Percentiles rank a stretch among this genome's conserved stretches.
Evolutionary conservation across 2,797 vertebrate species (phyloP).

Genomic region (Enteromius radiatus): DNA sequence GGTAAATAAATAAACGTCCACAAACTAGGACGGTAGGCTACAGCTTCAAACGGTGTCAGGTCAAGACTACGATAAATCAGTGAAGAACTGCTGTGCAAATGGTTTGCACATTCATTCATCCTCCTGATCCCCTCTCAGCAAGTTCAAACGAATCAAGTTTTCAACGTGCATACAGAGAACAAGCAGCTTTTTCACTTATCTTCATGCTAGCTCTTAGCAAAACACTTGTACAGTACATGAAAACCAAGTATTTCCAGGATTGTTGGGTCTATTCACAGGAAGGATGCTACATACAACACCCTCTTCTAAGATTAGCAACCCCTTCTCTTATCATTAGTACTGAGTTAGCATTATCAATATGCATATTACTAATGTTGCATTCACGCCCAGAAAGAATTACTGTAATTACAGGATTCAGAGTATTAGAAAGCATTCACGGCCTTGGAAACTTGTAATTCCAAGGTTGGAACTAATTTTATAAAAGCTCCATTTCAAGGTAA

Average conservation of each 20-base stretch:
- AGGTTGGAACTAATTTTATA: neutral
- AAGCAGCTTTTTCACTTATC: constrained; percentile 45
- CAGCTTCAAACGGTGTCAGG: constrained; percentile 33
- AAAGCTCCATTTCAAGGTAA: neutral
- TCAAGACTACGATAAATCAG: constrained; percentile 30
- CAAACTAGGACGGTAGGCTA: constrained; percentile 40
- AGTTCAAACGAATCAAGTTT: constrained; percentile 43
- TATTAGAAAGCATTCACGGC: neutral
- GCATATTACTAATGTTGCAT: constrained; percentile 26
- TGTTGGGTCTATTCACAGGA: constrained; percentile 72
- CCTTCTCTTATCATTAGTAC: constrained; percentile 22
- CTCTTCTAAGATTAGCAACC: constrained; percentile 15
- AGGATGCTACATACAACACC: constrained; percentile 57
- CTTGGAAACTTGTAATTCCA: neutral
- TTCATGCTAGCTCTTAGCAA: constrained; percentile 68
- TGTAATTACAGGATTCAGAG: neutral
- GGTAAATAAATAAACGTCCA: constrained; percentile 50
- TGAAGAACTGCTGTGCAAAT: constrained; percentile 45
- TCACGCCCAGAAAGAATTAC: neutral
- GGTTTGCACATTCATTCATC: constrained; percentile 39
- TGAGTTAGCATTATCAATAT: constrained; percentile 7
- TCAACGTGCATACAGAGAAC: constrained; percentile 45
- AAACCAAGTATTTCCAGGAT: constrained; percentile 85
- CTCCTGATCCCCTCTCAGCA: constrained; percentile 35
- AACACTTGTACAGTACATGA: constrained; percentile 79